Base-by-base conservation (phyloP, 2,888 invertebrate species). In the Cataglyphis rosenhaueri region DNA sequence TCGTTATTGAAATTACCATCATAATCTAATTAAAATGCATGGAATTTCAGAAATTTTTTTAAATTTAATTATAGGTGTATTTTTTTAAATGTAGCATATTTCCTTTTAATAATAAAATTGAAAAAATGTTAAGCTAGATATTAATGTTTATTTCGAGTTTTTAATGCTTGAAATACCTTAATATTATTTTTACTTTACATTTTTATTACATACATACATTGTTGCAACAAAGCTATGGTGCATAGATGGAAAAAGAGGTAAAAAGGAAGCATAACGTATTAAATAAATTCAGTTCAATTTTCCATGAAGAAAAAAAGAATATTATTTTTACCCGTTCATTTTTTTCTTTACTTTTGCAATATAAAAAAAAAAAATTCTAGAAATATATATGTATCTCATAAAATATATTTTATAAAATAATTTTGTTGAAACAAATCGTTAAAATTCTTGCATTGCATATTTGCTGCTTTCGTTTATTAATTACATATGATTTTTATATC, bases 261-360 rank as follows among this genome's bases (percentile, higher is more conserved):
- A 78, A 18, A 18, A 21, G 59, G 32, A 78, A 68, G 29, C 70
- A 59, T 41, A 9, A 6, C 38, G 21, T 21, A 29, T 66, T 70
- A 57, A 78, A 78, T 25, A 70, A 57, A 70, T 70, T 57, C 71
- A 21, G 32, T 70, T 70, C 41, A 18, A 21, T 18, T 68, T 57
- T 78, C 57, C 12, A 32, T 21, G 35, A 44, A 57, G 44, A 18
- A 12, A 25, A 59, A 44, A 48, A 35, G 6, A 75, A 35, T 38
- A 3, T 52, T 18, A 21, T 21, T 59, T 57, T 25, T 64, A 64
- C 38, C 25, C 70, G 41, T 57, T 41, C 38, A 15, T 65, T 48
- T 21, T 65, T 48, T 21, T 21, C 1, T 12, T 15, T 32, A 18
- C n/a, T 25, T n/a, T 44, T 21, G 21, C 25, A 25, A 70, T 18